Evolutionary conservation across 35 echinoderm and acorn worm genomes (phyloP), one percentile per base, ranked within the genome.

Genomic region (Chiridota heheva): DNA sequence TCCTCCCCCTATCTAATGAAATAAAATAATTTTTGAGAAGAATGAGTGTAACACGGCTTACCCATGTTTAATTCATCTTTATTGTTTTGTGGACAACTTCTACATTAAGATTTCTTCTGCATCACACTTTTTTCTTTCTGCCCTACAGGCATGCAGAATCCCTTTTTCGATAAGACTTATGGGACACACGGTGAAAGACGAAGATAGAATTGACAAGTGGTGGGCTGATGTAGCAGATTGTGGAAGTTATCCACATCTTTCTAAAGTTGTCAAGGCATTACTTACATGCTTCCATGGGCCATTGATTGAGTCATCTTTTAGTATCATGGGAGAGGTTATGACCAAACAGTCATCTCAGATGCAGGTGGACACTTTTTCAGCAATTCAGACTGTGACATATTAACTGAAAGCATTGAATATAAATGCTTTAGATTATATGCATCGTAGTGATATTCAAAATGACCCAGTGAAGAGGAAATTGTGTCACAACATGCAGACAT

Each of bases 281-380:
- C 40, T 81, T 24, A 81, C 56, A 36, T 81, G 58, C 24, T 81
- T 81, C 77, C 77, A 81, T 68, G 59, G 59, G 7, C 77, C 77
- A 66, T 55, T 59, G 35, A 59, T 81, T 34, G 59, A 81, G 40
- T 81, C 77, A 44, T 81, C 77, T n/a, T 81, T 81, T 60, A 81
- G 77, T 45, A 68, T 69, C 41, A 81, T 81, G 77, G 7, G 7
- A 31, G 29, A 33, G 7, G 40, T 44, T 5, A 56, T 81, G 24
- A 32, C 37, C 12, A 65, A 6, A 7, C 62, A 60, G 26, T 42
- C 47, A 81, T 22, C 26, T n/a, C 73, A 77, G 41, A 24, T 77
- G 73, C 45, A 77, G 16, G 73, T 77, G 39, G 48, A 51, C 40
- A 79, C 75, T 36, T 79, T 60, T 39, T 27, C 45, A 57, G 75